phyloP scores from a whole-genome alignment of 2,888 invertebrate genomes.

The Eupeodes latifasciatus region DNA sequence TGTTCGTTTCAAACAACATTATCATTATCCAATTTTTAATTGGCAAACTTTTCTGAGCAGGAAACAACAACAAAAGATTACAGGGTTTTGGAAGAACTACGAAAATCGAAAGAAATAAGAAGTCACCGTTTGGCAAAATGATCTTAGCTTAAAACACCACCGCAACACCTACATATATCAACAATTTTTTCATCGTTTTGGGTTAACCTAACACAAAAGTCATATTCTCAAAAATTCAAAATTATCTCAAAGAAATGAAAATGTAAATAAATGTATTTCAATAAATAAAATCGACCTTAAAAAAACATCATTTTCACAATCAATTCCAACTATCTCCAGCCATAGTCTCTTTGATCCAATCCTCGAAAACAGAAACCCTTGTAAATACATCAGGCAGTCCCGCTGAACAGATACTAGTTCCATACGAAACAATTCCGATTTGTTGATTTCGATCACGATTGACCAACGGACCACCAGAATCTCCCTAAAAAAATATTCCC shows the following conservation, averaged over 20 bases:
- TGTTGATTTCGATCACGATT: conserved; percentile 75
- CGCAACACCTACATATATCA: too few species aligned
- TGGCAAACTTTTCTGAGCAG: too few species aligned
- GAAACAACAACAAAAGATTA: too few species aligned
- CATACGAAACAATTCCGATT: conserved; percentile 82
- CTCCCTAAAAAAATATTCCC: conserved; percentile 79
- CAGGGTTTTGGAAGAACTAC: too few species aligned
- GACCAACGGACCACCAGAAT: conserved; percentile 82
- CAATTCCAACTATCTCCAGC: conserved; percentile 35
- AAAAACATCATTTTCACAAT: background rate
- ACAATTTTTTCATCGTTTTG: too few species aligned
- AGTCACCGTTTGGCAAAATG: too few species aligned
- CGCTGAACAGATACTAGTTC: conserved; percentile 76
- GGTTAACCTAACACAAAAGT: too few species aligned
- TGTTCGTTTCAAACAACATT: too few species aligned
- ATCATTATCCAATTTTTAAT: too few species aligned
- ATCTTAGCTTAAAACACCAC: too few species aligned
- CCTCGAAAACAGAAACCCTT: conserved; percentile 82
- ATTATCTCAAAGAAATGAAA: background rate
- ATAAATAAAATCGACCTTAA: background rate
- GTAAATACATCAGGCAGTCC: conserved; percentile 83
- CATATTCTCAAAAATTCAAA: background rate
- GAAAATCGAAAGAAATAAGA: too few species aligned
- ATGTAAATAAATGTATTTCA: background rate
- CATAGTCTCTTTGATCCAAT: conserved; percentile 80